These are phyloP conservation scores for Amphipoea lucens DNA, from an alignment of 2,888 invertebrate genomes.

Conservation along the genomic window DNA sequence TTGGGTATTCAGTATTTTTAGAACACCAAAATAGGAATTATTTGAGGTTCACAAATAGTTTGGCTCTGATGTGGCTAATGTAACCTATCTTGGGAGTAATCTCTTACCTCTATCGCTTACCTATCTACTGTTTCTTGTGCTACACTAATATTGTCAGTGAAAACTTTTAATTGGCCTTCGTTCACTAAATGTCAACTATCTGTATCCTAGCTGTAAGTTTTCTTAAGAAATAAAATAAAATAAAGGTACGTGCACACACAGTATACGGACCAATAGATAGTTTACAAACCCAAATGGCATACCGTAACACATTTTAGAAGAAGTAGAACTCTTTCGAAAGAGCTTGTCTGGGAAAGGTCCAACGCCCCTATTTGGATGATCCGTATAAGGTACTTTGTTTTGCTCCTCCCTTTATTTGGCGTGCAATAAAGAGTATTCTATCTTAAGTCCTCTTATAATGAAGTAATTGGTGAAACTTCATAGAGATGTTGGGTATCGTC, in stretches of 20 bases:
- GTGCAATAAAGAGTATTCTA: background rate
- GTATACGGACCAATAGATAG: background rate
- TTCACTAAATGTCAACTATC: too few relatives aligned
- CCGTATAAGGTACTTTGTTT: background rate
- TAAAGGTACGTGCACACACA: background rate
- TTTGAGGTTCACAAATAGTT: too few relatives aligned
- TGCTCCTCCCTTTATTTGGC: background rate
- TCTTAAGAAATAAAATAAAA: too few relatives aligned
- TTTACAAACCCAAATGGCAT: background rate
- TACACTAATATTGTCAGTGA: too few relatives aligned
- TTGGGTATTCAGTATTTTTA: too few relatives aligned
- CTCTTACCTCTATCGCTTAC: too few relatives aligned
- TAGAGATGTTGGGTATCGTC: background rate
- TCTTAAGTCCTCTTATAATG: background rate
- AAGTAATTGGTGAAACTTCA: background rate
- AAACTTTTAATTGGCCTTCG: too few relatives aligned
- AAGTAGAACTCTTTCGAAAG: background rate
- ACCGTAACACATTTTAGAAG: background rate
- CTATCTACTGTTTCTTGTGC: too few relatives aligned
- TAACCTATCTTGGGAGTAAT: background rate
- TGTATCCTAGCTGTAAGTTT: too few relatives aligned
- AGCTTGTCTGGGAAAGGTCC: background rate
- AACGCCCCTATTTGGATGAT: background rate
- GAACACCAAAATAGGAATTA: too few relatives aligned
- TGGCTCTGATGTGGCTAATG: too few relatives aligned